Percentiles rank a stretch among this genome's conserved stretches.
Conservation (phyloP, 2,797 vertebrate species). For the Pipistrellus pygmaeus region DNA sequence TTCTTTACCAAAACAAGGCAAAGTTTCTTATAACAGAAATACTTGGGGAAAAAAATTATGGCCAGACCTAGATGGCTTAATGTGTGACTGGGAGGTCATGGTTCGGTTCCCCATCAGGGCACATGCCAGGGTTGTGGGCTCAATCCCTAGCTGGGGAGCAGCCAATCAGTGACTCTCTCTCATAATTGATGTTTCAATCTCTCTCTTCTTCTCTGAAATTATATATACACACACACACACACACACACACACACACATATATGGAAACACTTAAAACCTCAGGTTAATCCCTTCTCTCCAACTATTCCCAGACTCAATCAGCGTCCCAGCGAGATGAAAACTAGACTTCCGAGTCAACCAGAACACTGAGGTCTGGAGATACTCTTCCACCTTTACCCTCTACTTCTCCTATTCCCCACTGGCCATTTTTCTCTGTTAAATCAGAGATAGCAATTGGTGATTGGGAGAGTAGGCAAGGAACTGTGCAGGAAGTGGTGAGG, state of each 20-base stretch:
- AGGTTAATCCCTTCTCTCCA: neutral
- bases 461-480: neutral
- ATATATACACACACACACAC: no score
- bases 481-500: no score
- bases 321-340: neutral
- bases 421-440: neutral
- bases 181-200: no score
- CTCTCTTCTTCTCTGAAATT: no score
- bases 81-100: no score
- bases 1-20: neutral
- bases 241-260: neutral
- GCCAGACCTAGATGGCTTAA: no score
- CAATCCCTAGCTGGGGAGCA: no score
- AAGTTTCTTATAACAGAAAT: conserved; percentile 11
- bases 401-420: neutral
- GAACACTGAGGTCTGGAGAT: neutral
- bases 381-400: neutral
- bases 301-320: neutral
- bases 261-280: neutral
- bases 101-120: no score
- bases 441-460: neutral
- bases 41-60: neutral
- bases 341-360: neutral
- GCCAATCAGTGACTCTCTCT: no score
- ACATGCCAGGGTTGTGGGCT: no score